Evolutionary conservation across 2,113 vertebrate species (phyloP), one percentile per base, ranked within the genome.

Genomic region (Ardeotis arabs): DNA sequence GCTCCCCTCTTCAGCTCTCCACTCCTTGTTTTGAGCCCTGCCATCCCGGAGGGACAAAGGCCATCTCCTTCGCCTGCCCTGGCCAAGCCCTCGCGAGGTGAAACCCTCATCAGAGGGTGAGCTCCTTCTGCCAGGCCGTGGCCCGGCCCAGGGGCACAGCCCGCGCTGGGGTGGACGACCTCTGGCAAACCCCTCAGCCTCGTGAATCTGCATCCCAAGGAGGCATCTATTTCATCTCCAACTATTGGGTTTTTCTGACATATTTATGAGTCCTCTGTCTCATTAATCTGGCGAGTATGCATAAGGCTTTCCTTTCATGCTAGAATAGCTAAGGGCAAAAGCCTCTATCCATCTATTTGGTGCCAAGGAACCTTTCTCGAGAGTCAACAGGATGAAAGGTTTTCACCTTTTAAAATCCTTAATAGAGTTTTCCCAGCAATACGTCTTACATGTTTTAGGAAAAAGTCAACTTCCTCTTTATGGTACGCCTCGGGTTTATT

Each of bases 301-400:
- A 91, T 89, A 90, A 96, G 96, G 84, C 64, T 94, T 95, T 44
- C 92, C 85, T 97, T 97, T 96, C 96, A 96, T 92, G 95, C 91
- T 92, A 89, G 85, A 94, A 93, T 74, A 96, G 95, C 95, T 97
- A 84, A 97, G 96, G 97, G 96, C 96, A 97, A 96, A 96, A 87
- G 74, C 93, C 91, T 95, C 94, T 93, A 93, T 97, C 96, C 92
- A 95, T 97, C 96, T 92, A 49, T 88, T 87, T 33, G 2, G 58
- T 96, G 93, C 85, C 24, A 75, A 90, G 89, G 86, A 95, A 96
- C 79, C 91, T 96, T 95, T 83, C 95, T 95, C 64, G 27, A 49
- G 79, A 96, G 83, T 95, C 94, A 95, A 86, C 76, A 67, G 94
- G 87, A 92, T 92, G 89, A 93, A 96, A 95, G 95, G 89, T 92